Evolutionary conservation across 2,797 vertebrate species (phyloP), one percentile per base, ranked within the genome.

Genomic region (Ceyx erithaca): DNA sequence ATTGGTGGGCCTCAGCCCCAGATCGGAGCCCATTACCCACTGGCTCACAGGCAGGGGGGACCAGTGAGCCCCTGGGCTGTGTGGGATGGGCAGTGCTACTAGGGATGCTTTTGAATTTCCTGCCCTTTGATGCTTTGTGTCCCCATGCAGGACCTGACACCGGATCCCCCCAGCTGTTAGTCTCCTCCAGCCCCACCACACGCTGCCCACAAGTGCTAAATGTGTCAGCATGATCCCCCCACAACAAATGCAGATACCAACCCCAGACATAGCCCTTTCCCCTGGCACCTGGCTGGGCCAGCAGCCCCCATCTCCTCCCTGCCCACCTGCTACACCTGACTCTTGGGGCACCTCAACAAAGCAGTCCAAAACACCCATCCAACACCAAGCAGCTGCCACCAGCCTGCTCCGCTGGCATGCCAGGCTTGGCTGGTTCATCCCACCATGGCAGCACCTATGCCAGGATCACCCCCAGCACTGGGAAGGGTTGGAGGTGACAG

Each of bases 161-260:
- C 45, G 9, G 91, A 94, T 96, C 89, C 23, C 43, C 48, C 78
- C 78, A 80, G 86, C 82, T 95, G 88, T 30, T 59, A 75, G 71
- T 19, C 80, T 92, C 80, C 91, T 88, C 89, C 89, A 46, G 73
- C 59, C 48, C 59, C 5, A 0, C n/a, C 5, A 1, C 46, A 15
- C 3, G 4, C 80, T 62, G 78, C 87, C 83, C 83, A 19, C 94
- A 40, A 82, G 57, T 31, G 91, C 91, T 92, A 81, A 94, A 94
- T 67, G 19, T 90, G 85, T 84, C 90, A 68, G 73, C 77, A 14
- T 19, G 4, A 88, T 54, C 45, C 41, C 55, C 49, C 14, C 45
- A 1, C 1, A 49, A 94, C 87, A 96, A 70, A 84, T 92, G 85
- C 31, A 23, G 84, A 87, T 18, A 62, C 16, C 69, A 49, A 4